Evolutionary conservation across 2,113 vertebrate genomes (phyloP).

Genomic region (Herpailurus yagouaroundi): DNA sequence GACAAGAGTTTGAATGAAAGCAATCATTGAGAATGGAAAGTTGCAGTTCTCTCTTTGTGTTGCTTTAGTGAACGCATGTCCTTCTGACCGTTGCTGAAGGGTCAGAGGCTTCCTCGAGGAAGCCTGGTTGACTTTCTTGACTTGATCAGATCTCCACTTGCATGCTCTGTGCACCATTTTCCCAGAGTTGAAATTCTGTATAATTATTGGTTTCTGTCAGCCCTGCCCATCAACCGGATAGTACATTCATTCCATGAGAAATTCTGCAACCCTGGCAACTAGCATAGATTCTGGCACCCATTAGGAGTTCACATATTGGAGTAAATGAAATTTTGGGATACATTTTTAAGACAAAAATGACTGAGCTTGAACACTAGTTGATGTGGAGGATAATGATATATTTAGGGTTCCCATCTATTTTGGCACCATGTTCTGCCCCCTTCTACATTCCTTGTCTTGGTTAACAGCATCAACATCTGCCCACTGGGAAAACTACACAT

Average conservation of each 20-base stretch:
- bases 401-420: background rate
- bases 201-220: background rate
- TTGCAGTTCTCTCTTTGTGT: background rate
- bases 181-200: background rate
- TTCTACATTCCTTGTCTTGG: background rate
- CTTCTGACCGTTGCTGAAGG: background rate
- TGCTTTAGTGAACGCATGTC: background rate
- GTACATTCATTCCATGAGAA: background rate
- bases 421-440: background rate
- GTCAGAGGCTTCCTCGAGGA: background rate
- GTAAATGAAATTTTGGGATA: background rate
- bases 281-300: background rate
- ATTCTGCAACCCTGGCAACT: background rate
- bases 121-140: background rate
- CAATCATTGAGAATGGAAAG: background rate
- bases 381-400: background rate
- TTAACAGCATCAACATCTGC: background rate
- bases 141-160: background rate
- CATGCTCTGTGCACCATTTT: background rate
- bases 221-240: background rate
- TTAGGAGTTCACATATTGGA: background rate
- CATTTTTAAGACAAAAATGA: background rate
- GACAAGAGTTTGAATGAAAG: background rate
- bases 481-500: background rate
- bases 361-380: background rate